Conservation (phyloP, 2,888 invertebrate species). For the Epinotia brunnichana region DNA sequence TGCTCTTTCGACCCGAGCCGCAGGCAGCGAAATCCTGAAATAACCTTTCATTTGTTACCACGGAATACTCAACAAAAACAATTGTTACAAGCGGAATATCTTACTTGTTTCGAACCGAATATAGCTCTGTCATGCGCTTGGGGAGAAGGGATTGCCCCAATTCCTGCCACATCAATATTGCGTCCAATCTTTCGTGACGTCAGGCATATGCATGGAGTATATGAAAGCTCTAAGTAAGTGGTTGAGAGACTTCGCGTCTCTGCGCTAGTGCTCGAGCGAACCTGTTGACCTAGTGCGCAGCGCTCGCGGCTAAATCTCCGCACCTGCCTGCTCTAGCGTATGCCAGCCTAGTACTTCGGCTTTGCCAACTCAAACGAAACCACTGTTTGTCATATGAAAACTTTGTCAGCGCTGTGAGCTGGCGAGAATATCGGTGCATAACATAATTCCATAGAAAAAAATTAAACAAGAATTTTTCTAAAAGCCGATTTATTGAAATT, state of each 20-base stretch:
- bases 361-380: conserved; percentile 50
- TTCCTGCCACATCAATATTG: conserved; percentile 42
- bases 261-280: conserved; percentile 70
- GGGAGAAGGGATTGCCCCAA: conserved; percentile 39
- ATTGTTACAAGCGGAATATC: conserved; percentile 32
- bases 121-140: conserved; percentile 31
- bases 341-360: conserved; percentile 54
- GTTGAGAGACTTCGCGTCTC: conserved; percentile 70
- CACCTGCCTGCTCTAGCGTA: conserved; percentile 61
- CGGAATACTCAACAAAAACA: conserved; percentile 30
- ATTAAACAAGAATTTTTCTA: conserved; percentile 8
- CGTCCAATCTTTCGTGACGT: conserved; percentile 48
- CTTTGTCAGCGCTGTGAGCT: conserved; percentile 49
- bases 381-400: conserved; percentile 65
- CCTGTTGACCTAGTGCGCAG: conserved; percentile 78
- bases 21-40: conserved; percentile 34
- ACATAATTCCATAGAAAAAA: conserved; percentile 12
- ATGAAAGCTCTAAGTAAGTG: conserved; percentile 71
- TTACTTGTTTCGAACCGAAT: conserved; percentile 30
- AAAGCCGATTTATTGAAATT: conserved; percentile 1
- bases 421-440: conserved; percentile 48
- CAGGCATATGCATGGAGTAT: conserved; percentile 53
- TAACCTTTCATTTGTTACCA: conserved; percentile 36
- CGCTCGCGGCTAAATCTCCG: conserved; percentile 71
- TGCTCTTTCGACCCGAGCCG: conserved; percentile 11